phyloP scores from a whole-genome alignment of 2,113 vertebrate genomes.

The Gallinago media region DNA sequence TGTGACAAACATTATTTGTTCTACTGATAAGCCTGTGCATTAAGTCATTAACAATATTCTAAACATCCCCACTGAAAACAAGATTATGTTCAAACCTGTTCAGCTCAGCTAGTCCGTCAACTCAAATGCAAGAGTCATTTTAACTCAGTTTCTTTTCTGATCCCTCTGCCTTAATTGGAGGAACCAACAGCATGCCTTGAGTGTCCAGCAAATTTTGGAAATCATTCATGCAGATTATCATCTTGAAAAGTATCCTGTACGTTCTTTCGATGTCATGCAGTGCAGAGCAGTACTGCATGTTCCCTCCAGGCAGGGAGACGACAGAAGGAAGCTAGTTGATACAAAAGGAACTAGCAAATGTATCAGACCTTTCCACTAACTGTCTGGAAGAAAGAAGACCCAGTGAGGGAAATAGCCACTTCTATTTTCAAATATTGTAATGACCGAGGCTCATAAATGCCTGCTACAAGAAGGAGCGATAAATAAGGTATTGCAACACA shows the following conservation, averaged over 20 bases:
- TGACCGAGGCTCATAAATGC: background rate
- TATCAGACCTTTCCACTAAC: background rate
- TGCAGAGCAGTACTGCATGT: background rate
- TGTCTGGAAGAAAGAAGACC: background rate
- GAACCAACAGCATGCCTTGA: background rate
- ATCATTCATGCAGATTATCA: fast-evolving
- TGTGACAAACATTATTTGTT: background rate
- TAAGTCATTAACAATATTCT: background rate
- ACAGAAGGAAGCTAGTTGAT: background rate
- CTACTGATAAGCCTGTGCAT: background rate
- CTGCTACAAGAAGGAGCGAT: background rate
- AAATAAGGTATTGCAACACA: background rate
- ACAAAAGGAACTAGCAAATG: background rate
- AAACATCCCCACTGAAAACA: background rate
- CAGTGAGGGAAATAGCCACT: background rate
- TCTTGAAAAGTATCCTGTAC: background rate
- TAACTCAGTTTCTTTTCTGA: background rate
- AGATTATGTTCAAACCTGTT: background rate
- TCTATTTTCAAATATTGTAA: background rate
- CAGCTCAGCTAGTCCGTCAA: background rate
- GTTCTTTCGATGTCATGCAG: background rate
- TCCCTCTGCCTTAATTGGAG: background rate
- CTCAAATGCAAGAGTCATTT: background rate
- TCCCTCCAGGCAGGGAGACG: background rate
- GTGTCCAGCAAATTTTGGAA: background rate